These are phyloP conservation scores for Eptesicus fuscus DNA, from an alignment of 2,113 vertebrate species.

Conservation along the genomic window DNA sequence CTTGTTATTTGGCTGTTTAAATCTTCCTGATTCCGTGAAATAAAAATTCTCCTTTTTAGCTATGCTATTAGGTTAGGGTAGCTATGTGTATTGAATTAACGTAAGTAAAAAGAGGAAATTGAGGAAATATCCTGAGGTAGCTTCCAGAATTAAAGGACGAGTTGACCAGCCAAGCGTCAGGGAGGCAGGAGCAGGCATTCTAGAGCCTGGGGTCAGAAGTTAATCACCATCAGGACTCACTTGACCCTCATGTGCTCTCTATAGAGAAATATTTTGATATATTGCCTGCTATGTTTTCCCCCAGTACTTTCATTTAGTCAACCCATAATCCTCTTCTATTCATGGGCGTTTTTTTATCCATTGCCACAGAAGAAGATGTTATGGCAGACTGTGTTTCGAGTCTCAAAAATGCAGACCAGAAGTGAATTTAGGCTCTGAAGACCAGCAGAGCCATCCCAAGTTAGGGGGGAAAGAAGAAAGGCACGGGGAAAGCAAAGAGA, in stretches of 20 bases:
- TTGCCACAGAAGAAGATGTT: not conserved
- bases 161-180: not conserved
- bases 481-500: not conserved
- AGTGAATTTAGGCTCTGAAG: not conserved
- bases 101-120: not conserved
- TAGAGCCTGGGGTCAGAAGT: not conserved
- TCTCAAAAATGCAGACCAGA: not conserved
- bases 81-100: not conserved
- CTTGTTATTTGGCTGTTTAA: not conserved
- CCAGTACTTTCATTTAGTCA: not conserved
- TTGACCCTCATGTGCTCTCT: not conserved
- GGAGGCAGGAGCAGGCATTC: not conserved
- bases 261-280: not conserved
- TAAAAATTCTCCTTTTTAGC: not conserved
- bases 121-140: not conserved
- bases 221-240: not conserved
- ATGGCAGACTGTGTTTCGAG: not conserved
- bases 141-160: not conserved
- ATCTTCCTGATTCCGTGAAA: not conserved
- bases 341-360: not conserved
- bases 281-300: not conserved
- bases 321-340: not conserved
- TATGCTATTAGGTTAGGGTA: not conserved
- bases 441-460: not conserved
- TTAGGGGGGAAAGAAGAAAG: not conserved